Evolutionary conservation across 2,888 invertebrate genomes (phyloP).

Genomic region (Drosophila anceps): DNA sequence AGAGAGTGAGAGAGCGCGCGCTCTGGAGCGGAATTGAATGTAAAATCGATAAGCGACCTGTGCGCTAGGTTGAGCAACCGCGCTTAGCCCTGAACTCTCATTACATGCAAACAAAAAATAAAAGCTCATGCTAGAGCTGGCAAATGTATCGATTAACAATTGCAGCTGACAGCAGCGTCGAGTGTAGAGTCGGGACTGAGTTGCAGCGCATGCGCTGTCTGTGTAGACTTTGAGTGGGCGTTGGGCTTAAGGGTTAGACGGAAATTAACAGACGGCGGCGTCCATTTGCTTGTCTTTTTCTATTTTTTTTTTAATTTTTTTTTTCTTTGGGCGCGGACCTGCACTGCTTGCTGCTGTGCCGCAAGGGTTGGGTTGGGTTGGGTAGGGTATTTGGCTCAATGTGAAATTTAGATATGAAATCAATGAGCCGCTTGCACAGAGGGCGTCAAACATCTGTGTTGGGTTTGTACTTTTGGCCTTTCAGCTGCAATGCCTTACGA

Average conservation of each 20-base stretch:
- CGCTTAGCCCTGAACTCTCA: slow-evolving; percentile 71
- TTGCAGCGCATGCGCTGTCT: slow-evolving; percentile 59
- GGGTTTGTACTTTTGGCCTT: neutral
- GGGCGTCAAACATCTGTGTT: slow-evolving; percentile 10
- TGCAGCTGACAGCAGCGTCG: slow-evolving; percentile 55
- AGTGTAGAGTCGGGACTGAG: slow-evolving; percentile 40
- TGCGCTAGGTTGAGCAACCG: slow-evolving; percentile 68
- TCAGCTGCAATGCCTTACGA: neutral
- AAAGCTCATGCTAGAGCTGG: slow-evolving; percentile 42
- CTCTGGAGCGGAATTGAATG: slow-evolving; percentile 9
- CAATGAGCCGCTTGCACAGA: slow-evolving; percentile 41
- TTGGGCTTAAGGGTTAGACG: slow-evolving; percentile 43
- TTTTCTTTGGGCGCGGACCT: slow-evolving; percentile 63
- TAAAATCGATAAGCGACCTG: slow-evolving; percentile 56
- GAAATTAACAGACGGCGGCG: slow-evolving; percentile 62
- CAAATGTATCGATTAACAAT: slow-evolving; percentile 58
- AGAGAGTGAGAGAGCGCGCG: slow-evolving; percentile 7
- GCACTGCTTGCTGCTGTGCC: slow-evolving; percentile 47
- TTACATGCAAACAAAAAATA: slow-evolving; percentile 22
- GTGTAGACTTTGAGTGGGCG: slow-evolving; percentile 21
- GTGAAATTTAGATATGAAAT: slow-evolving; percentile 51
- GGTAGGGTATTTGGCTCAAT: neutral
- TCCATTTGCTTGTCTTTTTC: neutral
- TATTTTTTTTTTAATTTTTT: neutral
- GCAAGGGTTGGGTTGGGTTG: slow-evolving; percentile 9